These are phyloP conservation scores for Canis aureus DNA, from an alignment of 2,113 vertebrate genomes.

Conservation along the genomic window DNA sequence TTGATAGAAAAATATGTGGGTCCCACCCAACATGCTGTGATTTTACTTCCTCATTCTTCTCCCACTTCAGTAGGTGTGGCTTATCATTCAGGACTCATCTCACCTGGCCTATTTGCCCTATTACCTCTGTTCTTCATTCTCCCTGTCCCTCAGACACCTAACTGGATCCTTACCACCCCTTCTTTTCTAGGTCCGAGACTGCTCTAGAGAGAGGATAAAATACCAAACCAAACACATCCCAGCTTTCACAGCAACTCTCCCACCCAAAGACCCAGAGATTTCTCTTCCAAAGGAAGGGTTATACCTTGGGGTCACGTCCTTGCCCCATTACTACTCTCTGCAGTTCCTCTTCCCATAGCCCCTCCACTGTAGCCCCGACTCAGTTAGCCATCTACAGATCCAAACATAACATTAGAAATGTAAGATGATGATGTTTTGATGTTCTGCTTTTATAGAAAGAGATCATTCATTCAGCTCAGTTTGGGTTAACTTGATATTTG, in stretches of 20 bases:
- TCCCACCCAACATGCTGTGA: conserved; percentile 15
- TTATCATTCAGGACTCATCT: neutral
- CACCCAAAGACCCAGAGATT: neutral
- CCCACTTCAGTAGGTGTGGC: neutral
- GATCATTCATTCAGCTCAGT: conserved; percentile 5
- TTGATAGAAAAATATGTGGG: conserved; percentile 37
- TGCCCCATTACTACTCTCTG: neutral
- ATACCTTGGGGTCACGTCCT: neutral
- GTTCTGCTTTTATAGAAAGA: neutral
- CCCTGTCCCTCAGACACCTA: neutral
- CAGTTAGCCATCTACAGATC: neutral
- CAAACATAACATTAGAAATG: conserved; percentile 31
- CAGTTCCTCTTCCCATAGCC: neutral
- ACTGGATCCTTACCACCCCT: neutral
- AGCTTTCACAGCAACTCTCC: neutral
- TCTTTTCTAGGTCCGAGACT: neutral
- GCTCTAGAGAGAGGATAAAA: neutral
- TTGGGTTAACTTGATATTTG: neutral
- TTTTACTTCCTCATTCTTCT: conserved; percentile 65
- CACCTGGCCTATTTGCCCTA: neutral
- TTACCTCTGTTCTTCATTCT: conserved; percentile 3
- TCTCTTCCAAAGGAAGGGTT: neutral
- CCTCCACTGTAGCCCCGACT: neutral
- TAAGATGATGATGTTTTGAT: neutral
- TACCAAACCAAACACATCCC: neutral